Evolutionary conservation across 2,888 invertebrate genomes (phyloP), one percentile per base, ranked within the genome.

Genomic region (Drosophila barbarae): DNA sequence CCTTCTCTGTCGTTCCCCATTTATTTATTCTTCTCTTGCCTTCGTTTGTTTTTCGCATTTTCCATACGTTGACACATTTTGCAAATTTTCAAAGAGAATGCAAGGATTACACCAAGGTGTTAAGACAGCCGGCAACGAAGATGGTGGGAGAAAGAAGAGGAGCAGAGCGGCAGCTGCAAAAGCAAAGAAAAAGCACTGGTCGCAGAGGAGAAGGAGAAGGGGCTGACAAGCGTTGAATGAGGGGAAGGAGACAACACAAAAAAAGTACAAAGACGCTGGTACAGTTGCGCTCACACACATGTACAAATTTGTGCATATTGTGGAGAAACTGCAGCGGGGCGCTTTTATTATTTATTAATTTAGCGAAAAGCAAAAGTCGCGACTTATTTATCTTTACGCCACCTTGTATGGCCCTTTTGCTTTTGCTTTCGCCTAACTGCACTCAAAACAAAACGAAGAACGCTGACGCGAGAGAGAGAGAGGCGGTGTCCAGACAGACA

Each of bases 371-470:
- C 64, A 64, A 51, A 53, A 53, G 28, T 38, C 53, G 32, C 38
- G 23, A 35, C 28, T 35, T 47, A 30, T 36, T 44, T 61, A 23
- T 39, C 9, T 38, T 44, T 32, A 5, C 46, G 12, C 46, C 46
- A 30, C 18, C 30, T 18, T 12, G 7, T 1, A 2, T 8, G 30
- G 46, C 30, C 18, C 47, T 63, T 50, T 50, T 65, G 36, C 34
- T 63, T 64, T 64, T 60, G 61, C 51, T 35, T 52, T 51, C 52
- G 35, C 41, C 23, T 32, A 42, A 49, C 49, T 35, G 60, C 69
- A 68, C 68, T 69, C 68, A 69, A 55, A 69, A 69, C 70, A 69
- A 69, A 68, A 51, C 54, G 51, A 69, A 61, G 18, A 65, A 52
- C 63, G 23, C 21, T 6, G 32, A 38, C 30, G 35, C 1, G 7